phyloP scores from a whole-genome alignment of 2,797 vertebrate species.

The Balearica regulorum region DNA sequence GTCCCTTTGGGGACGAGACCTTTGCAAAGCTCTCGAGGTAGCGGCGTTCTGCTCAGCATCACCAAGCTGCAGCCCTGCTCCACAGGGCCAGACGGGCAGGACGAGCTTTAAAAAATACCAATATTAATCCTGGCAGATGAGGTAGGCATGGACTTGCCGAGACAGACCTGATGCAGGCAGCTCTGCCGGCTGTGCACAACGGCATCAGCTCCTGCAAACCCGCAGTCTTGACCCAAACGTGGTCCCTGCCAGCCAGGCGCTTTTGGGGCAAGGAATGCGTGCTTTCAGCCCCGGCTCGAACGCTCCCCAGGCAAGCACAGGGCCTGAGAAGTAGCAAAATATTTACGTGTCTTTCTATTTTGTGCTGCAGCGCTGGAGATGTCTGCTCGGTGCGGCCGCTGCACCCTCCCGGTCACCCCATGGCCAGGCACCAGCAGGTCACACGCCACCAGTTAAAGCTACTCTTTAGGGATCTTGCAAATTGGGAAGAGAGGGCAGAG shows the following conservation, averaged over 20 bases:
- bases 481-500: background rate
- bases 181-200: background rate
- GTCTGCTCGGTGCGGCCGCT: background rate
- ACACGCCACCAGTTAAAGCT: background rate
- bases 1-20: background rate
- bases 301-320: background rate
- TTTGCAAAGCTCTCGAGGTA: background rate
- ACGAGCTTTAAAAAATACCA: background rate
- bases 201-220: background rate
- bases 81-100: background rate
- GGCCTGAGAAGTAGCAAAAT: background rate
- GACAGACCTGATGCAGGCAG: background rate
- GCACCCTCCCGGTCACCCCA: background rate
- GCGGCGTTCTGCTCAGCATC: rapidly evolving
- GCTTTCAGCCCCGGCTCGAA: rapidly evolving
- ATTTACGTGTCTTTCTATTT: background rate
- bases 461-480: background rate
- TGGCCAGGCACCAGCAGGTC: background rate
- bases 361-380: background rate
- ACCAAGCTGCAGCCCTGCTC: rapidly evolving
- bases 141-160: rapidly evolving
- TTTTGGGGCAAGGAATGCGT: rapidly evolving
- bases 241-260: background rate
- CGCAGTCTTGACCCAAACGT: rapidly evolving
- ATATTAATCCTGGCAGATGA: background rate